phyloP scores from a whole-genome alignment of 2,113 vertebrate species.

The Apistogramma diplotaenia region DNA sequence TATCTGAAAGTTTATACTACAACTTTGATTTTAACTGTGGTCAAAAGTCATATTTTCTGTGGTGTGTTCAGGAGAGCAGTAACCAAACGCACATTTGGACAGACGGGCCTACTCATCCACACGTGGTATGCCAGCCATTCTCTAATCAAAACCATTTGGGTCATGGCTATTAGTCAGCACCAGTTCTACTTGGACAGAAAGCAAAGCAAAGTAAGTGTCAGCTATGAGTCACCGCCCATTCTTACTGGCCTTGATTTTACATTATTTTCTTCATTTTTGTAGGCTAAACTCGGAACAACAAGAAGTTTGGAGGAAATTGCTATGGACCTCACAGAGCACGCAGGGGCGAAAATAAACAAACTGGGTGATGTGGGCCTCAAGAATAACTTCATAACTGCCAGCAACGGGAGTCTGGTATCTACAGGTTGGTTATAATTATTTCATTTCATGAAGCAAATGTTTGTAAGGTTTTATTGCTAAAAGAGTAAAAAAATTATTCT shows the following conservation, averaged over 20 bases:
- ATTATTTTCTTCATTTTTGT: neutral
- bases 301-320: conserved; percentile 91
- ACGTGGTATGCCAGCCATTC: conserved; percentile 98
- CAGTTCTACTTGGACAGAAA: conserved; percentile 99
- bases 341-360: conserved; percentile 82
- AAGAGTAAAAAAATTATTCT: neutral
- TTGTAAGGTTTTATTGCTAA: neutral
- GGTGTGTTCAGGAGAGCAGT: conserved; percentile 84
- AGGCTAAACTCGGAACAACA: conserved; percentile 90
- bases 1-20: neutral
- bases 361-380: conserved; percentile 83
- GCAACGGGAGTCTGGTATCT: conserved; percentile 94
- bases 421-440: conserved; percentile 80
- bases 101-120: conserved; percentile 92
- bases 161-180: conserved; percentile 98
- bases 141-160: conserved; percentile 98
- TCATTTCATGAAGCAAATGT: neutral
- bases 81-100: conserved; percentile 93
- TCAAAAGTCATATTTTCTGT: neutral
- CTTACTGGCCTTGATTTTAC: neutral
- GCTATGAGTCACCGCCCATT: neutral
- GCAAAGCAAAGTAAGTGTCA: conserved; percentile 93
- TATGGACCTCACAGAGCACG: conserved; percentile 90
- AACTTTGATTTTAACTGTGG: neutral
- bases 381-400: conserved; percentile 94